Percentiles rank a stretch among this genome's conserved stretches.
These are phyloP conservation scores for Silvanus unidentatus DNA, from an alignment of 2,888 invertebrate genomes.

Conservation along the genomic window DNA sequence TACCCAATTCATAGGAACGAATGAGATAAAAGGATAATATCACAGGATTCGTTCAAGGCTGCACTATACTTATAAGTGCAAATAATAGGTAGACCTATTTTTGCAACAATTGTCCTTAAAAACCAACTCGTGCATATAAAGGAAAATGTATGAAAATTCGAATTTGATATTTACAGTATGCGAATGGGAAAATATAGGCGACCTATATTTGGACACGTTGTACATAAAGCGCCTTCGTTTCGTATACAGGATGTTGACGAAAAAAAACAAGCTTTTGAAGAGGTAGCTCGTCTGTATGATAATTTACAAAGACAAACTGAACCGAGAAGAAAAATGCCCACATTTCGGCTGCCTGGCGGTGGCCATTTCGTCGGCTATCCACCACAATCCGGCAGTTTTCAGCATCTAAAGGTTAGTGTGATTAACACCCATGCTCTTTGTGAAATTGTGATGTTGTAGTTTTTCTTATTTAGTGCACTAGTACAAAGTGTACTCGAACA, in stretches of 20 bases:
- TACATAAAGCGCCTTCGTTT: slow-evolving; percentile 63
- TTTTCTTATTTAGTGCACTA: too few species aligned
- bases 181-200: background rate
- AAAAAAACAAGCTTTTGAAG: slow-evolving; percentile 50
- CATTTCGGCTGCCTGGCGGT: slow-evolving; percentile 44
- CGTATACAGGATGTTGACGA: slow-evolving; percentile 43
- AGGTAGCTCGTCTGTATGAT: slow-evolving; percentile 50
- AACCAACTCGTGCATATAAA: too few species aligned
- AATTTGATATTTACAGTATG: background rate
- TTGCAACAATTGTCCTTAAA: too few species aligned
- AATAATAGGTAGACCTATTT: too few species aligned
- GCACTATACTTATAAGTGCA: too few species aligned
- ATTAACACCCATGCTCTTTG: too few species aligned
- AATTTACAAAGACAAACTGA: slow-evolving; percentile 41
- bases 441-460: too few species aligned
- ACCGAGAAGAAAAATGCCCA: slow-evolving; percentile 36
- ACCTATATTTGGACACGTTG: slow-evolving; percentile 67
- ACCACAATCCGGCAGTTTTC: slow-evolving; percentile 56
- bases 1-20: too few species aligned
- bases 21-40: too few species aligned
- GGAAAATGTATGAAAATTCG: too few species aligned
- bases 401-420: slow-evolving; percentile 58
- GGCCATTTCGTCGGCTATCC: slow-evolving; percentile 49
- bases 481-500: too few species aligned
- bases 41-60: too few species aligned